Conservation (phyloP, 2,797 vertebrate species). For the Cryptoprocta ferox region DNA sequence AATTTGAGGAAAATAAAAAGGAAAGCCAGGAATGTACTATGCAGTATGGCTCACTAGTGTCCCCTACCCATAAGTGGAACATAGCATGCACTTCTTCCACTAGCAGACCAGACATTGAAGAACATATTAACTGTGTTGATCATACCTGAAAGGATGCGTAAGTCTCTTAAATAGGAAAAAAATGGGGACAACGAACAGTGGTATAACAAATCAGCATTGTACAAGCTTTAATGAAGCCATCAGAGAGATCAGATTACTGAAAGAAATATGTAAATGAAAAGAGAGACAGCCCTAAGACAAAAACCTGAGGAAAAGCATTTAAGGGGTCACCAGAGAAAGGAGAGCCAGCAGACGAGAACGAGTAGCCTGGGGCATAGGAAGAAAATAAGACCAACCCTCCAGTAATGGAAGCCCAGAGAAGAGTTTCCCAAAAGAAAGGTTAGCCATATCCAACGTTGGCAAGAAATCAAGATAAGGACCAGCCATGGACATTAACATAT, state of each 20-base stretch:
- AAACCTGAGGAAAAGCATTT: background rate
- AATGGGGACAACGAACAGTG: background rate
- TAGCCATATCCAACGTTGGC: background rate
- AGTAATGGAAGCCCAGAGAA: background rate
- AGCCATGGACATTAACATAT: background rate
- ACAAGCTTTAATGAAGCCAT: background rate
- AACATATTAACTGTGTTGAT: background rate
- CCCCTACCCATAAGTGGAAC: background rate
- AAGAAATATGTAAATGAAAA: background rate
- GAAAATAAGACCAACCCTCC: background rate
- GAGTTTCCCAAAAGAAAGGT: background rate
- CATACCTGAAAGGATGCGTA: background rate
- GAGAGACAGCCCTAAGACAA: background rate
- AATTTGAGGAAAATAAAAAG: slow-evolving; percentile 14
- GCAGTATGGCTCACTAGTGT: background rate
- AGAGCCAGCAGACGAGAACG: background rate
- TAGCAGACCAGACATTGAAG: background rate
- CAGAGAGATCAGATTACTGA: background rate
- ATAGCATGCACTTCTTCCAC: background rate
- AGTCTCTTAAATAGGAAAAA: background rate
- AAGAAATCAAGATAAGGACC: background rate
- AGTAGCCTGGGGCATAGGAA: background rate
- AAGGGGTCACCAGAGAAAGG: background rate
- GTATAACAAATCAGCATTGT: background rate
- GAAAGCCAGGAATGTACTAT: background rate